Conservation (phyloP, 2,113 vertebrate species). For the Pteropus alecto region DNA sequence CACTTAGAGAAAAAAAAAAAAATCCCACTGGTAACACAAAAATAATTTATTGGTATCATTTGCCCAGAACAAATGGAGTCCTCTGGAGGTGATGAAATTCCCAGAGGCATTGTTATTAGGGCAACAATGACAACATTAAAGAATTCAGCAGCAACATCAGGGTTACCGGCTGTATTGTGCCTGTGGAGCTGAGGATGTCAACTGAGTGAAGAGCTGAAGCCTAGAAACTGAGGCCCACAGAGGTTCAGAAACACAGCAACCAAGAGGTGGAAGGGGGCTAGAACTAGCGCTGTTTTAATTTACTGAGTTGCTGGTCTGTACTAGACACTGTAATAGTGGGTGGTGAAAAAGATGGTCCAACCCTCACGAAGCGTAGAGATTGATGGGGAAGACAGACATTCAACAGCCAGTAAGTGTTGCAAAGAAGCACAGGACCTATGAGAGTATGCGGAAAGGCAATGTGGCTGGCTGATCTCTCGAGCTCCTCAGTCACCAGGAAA, state of each 20-base stretch:
- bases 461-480: fast-evolving
- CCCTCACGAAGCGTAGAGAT: neutral
- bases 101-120: neutral
- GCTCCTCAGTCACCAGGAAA: neutral
- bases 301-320: neutral
- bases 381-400: neutral
- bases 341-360: neutral
- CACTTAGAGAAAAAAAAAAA: neutral
- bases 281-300: neutral
- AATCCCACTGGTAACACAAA: neutral
- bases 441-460: neutral
- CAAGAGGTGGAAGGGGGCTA: neutral
- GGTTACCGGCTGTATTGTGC: fast-evolving
- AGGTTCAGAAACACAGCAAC: neutral
- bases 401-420: neutral
- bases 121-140: fast-evolving
- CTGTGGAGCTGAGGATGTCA: neutral
- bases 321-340: neutral
- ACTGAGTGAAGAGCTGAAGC: neutral
- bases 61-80: neutral
- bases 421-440: fast-evolving
- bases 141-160: neutral
- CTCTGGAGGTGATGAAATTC: neutral
- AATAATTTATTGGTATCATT: neutral
- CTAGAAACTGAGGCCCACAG: neutral